These are phyloP conservation scores for Sander lucioperca DNA, from an alignment of 2,113 vertebrate species.

Conservation along the genomic window DNA sequence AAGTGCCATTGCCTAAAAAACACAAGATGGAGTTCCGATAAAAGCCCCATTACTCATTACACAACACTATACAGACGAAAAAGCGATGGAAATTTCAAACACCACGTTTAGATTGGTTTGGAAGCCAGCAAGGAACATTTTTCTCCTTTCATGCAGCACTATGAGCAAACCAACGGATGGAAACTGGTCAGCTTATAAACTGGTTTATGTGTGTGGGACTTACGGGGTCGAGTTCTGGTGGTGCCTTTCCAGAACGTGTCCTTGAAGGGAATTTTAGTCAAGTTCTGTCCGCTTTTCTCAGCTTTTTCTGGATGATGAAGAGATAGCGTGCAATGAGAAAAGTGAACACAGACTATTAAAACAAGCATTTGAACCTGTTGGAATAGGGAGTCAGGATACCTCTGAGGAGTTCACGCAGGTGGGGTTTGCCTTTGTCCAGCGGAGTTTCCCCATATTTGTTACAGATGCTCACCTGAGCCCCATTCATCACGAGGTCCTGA, in stretches of 20 bases:
- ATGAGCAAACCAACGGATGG: background rate
- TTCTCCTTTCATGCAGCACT: constrained; percentile 13
- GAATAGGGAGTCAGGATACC: constrained; percentile 75
- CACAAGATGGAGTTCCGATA: constrained; percentile 37
- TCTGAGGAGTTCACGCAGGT: constrained; percentile 89
- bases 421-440: constrained; percentile 93
- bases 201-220: constrained; percentile 73
- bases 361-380: background rate
- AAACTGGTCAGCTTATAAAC: constrained; percentile 26
- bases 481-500: constrained; percentile 92
- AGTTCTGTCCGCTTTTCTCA: constrained; percentile 95
- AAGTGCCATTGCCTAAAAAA: constrained; percentile 92
- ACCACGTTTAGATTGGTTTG: background rate
- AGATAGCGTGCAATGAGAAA: background rate
- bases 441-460: constrained; percentile 97
- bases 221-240: constrained; percentile 95
- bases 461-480: constrained; percentile 93
- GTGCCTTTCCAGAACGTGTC: constrained; percentile 99
- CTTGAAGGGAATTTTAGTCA: constrained; percentile 95
- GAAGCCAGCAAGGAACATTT: constrained; percentile 13
- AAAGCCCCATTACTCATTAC: constrained; percentile 2
- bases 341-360: background rate
- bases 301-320: constrained; percentile 87
- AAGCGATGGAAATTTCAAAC: constrained; percentile 12
- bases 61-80: background rate